These are phyloP conservation scores for Amphipyra tragopoginis DNA, from an alignment of 2,888 invertebrate genomes.

Conservation along the genomic window DNA sequence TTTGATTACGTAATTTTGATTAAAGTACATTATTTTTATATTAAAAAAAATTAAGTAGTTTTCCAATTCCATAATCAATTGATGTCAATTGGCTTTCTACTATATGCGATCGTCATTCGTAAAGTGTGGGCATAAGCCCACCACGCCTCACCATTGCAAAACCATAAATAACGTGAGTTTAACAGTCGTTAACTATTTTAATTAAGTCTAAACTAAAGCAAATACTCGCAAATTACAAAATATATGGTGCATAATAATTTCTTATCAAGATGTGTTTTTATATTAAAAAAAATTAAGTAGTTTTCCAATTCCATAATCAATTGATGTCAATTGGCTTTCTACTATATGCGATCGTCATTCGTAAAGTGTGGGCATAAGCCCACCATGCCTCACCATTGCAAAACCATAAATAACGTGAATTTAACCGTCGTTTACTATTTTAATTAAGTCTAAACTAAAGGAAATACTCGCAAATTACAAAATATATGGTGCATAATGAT, in stretches of 20 bases:
- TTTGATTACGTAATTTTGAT: no score
- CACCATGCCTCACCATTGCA: background rate
- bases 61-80: no score
- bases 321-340: no score
- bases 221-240: constrained; percentile 11
- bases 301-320: no score
- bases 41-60: no score
- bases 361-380: no score
- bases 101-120: no score
- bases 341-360: no score
- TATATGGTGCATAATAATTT: constrained; percentile 20
- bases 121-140: no score
- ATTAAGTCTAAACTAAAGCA: constrained; percentile 1
- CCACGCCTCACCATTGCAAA: background rate
- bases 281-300: no score
- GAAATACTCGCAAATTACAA: constrained; percentile 1
- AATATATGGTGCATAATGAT: constrained; percentile 26
- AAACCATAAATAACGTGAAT: constrained; percentile 3
- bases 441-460: constrained; percentile 5
- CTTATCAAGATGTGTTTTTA: constrained; percentile 35
- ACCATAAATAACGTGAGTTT: constrained; percentile 1
- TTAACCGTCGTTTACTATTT: constrained; percentile 1
- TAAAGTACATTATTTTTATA: no score
- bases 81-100: no score
- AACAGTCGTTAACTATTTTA: constrained; percentile 3